phyloP scores from a whole-genome alignment of 2,113 vertebrate species.

The Hiodon alosoides region DNA sequence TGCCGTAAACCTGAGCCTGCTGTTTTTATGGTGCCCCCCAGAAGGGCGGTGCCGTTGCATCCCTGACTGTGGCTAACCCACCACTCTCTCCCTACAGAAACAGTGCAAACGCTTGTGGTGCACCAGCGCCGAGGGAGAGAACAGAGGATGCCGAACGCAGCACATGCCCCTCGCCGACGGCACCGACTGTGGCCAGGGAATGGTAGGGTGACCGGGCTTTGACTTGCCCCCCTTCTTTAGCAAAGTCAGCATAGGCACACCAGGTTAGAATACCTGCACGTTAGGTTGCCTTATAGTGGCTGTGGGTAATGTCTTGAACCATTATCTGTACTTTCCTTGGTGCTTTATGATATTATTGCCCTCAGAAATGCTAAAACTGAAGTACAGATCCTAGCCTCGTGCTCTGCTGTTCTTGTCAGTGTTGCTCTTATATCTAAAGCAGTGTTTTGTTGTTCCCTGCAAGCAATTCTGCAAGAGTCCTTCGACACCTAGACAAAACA shows the following conservation, averaged over 20 bases:
- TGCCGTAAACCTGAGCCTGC: no score
- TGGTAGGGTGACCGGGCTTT: constrained; percentile 66
- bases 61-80: not conserved
- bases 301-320: no score
- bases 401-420: no score
- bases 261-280: no score
- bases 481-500: not conserved
- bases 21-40: not conserved
- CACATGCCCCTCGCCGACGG: constrained; percentile 96
- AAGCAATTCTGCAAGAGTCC: no score
- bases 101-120: constrained; percentile 94
- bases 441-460: no score
- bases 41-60: not conserved
- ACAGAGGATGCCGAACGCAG: constrained; percentile 89
- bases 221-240: not conserved
- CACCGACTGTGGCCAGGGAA: constrained; percentile 82
- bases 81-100: constrained; percentile 62
- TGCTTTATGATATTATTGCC: no score
- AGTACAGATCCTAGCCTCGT: no score
- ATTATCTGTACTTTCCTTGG: no score
- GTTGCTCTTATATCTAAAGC: no score
- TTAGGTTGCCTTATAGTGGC: no score
- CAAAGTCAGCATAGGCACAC: not conserved
- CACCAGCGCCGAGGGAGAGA: constrained; percentile 81
- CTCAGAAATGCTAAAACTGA: no score